These are phyloP conservation scores for Euthynnus affinis DNA, from an alignment of 2,797 vertebrate species.

Conservation along the genomic window DNA sequence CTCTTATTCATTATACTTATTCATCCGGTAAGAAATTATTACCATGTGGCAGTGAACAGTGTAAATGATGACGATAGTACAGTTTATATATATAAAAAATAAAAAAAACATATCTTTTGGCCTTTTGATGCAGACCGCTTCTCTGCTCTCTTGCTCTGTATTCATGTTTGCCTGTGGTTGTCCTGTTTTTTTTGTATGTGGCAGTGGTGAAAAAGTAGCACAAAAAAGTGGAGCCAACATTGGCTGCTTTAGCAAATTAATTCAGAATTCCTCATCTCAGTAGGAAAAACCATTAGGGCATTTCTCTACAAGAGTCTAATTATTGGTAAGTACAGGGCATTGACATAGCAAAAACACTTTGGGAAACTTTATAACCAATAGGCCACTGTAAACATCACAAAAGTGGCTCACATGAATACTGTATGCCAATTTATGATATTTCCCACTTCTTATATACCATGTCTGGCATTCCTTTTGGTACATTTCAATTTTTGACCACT, in stretches of 20 bases:
- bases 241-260: background rate
- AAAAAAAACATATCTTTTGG: background rate
- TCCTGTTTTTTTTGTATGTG: background rate
- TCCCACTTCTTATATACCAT: background rate
- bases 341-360: background rate
- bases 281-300: background rate
- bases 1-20: conserved; percentile 3
- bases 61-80: conserved; percentile 4
- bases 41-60: background rate
- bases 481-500: background rate
- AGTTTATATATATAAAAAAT: too few species aligned
- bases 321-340: conserved; percentile 2
- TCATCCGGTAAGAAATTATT: conserved; percentile 20
- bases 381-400: conserved; percentile 4
- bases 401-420: background rate
- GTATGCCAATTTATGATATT: background rate
- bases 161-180: background rate
- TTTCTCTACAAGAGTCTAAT: conserved; percentile 3
- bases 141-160: background rate
- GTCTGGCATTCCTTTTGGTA: background rate
- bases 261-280: background rate
- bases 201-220: background rate
- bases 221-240: background rate
- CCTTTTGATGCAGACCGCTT: conserved; percentile 3
- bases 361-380: conserved; percentile 8